Base-by-base conservation (phyloP, 2,797 vertebrate species). In the Taenioides sp. region DNA sequence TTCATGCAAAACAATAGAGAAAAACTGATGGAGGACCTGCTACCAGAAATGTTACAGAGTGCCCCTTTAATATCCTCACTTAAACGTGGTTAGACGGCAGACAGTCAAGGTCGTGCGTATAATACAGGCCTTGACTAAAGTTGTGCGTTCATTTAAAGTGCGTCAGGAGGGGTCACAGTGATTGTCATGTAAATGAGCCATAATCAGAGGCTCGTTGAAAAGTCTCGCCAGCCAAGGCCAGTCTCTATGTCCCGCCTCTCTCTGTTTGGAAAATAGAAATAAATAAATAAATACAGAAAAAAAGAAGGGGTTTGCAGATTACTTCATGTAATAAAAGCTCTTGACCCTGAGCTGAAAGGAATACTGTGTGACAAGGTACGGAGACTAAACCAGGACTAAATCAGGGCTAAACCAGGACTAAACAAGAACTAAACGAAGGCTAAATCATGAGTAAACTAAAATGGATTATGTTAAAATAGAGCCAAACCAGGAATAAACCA, bases 81-180 rank as follows among this genome's bases (percentile, higher is more conserved):
- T 40, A 12, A 43, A 43, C 3, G 3, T 43, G 12, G 37, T 12
- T 40, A 11, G 11, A 9, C 37, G 10, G 37, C 37, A 40, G 37
- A 40, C 37, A 12, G 37, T 10, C 37, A 40, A 40, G 37, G 9
- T 40, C 10, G 31, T 50, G 18, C 14, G 47, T 14, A 50, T 50
- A 50, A 2, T 16, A 4, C 7, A 5, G 4, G 23, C 22, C 66
- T 75, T 63, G 52, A 72, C 55, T 80, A 70, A 73, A 65, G 31
- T 70, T 79, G 67, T n/a, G 50, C 72, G 81, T 9, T 83, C 70
- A 65, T 76, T 81, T 73, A 65, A 74, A 83, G 64, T 67, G 67
- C 83, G 76, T 86, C 82, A 70, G 70, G 67, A 82, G 70, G 73
- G 47, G 59, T 59, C 82, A 78, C 71, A 80, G 79, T 67, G 43